phyloP scores from a whole-genome alignment of 64 coral and sea anemone species.

The Montipora sp. region DNA sequence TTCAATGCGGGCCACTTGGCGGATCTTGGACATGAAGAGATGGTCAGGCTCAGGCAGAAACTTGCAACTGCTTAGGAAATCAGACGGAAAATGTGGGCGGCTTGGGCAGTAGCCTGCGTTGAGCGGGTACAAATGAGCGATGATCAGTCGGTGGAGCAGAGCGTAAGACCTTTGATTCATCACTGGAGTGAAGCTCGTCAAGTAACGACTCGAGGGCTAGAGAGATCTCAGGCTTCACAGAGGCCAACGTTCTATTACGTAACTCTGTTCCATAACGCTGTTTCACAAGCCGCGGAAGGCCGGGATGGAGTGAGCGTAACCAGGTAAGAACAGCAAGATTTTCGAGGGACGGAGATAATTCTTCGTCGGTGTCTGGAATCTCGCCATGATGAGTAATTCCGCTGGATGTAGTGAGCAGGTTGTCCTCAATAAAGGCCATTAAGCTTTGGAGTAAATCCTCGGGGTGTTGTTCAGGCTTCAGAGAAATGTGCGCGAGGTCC shows the following conservation, averaged over 20 bases:
- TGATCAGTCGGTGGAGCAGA: neutral
- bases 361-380: slow-evolving; percentile 4
- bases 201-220: slow-evolving; percentile 16
- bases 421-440: slow-evolving; percentile 54
- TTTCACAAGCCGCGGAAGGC: slow-evolving; percentile 43
- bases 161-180: slow-evolving; percentile 43
- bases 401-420: slow-evolving; percentile 22
- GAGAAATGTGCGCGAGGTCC: slow-evolving; percentile 5
- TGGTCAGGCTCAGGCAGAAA: slow-evolving; percentile 9
- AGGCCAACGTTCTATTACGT: slow-evolving; percentile 20
- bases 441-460: slow-evolving; percentile 46
- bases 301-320: slow-evolving; percentile 28
- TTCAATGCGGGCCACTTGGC: neutral
- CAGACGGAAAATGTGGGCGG: neutral
- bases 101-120: neutral
- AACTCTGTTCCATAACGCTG: slow-evolving; percentile 45
- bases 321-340: slow-evolving; percentile 51
- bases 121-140: neutral
- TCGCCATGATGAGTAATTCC: slow-evolving; percentile 43
- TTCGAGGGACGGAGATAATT: slow-evolving; percentile 31
- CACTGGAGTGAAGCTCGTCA: slow-evolving; percentile 32
- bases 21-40: slow-evolving; percentile 3
- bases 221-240: slow-evolving; percentile 45
- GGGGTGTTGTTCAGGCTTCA: slow-evolving; percentile 6
- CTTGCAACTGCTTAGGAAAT: slow-evolving; percentile 38